Percentiles rank a stretch among this genome's conserved stretches.
phyloP scores from a whole-genome alignment of 2,888 invertebrate species.

The Aquatica leii region DNA sequence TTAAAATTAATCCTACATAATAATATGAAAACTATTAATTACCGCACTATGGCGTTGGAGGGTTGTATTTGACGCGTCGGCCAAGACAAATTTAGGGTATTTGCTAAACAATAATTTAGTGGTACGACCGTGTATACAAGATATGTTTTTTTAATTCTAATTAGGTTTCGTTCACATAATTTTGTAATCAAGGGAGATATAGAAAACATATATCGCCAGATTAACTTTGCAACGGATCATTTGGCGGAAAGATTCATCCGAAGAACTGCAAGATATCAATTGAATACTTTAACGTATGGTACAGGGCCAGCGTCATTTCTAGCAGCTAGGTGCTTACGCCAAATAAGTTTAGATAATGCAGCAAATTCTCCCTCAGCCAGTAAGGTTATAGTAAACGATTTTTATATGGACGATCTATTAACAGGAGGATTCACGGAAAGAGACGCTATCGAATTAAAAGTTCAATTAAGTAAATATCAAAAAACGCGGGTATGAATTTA shows the following conservation, averaged over 20 bases:
- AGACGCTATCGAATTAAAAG: neutral
- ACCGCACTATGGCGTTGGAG: neutral
- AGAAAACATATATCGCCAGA: neutral
- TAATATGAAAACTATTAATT: neutral
- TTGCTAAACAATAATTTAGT: neutral
- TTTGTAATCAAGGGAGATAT: neutral
- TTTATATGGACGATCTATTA: constrained; percentile 3
- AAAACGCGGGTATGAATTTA: neutral
- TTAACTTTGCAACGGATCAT: neutral
- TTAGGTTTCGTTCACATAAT: constrained; percentile 1
- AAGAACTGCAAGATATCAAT: neutral
- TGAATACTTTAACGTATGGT: neutral
- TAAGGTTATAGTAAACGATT: neutral
- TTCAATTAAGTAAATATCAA: constrained; percentile 5
- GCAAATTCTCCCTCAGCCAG: too few relatives aligned
- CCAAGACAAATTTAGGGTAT: too few relatives aligned
- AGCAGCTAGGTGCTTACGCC: too few relatives aligned
- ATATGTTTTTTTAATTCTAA: constrained; percentile 1
- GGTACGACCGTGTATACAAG: constrained; percentile 4
- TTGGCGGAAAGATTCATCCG: neutral
- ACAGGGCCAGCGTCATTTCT: constrained; percentile 8
- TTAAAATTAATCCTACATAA: neutral
- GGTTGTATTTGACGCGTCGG: neutral
- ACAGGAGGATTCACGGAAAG: neutral
- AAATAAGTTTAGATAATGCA: too few relatives aligned